Percentiles rank a stretch among this genome's conserved stretches.
Conservation (phyloP, 1,140 invertebrate species). For the Melitaea cinxia region DNA sequence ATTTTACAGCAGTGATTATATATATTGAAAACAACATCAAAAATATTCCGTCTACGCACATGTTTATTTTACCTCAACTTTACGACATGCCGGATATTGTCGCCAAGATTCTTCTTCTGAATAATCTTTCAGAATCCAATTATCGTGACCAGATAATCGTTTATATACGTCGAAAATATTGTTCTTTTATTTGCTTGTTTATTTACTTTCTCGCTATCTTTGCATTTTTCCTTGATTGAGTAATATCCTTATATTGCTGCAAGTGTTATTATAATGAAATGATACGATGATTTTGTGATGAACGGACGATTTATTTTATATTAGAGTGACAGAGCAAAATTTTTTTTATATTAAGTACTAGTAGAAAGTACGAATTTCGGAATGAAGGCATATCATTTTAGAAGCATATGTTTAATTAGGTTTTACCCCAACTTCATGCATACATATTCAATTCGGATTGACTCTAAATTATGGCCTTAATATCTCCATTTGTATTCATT, state of each 20-base stretch:
- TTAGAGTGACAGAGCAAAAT: too few species aligned
- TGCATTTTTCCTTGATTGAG: not conserved
- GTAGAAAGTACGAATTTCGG: too few species aligned
- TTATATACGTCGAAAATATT: not conserved
- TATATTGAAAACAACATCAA: not conserved
- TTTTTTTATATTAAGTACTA: too few species aligned
- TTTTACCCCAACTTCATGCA: too few species aligned
- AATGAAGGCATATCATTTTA: too few species aligned
- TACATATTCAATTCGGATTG: too few species aligned
- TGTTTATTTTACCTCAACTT: constrained; percentile 8
- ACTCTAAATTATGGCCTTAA: too few species aligned
- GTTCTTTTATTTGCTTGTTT: not conserved
- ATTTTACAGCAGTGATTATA: not conserved
- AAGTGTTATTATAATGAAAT: not conserved
- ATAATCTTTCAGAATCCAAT: constrained; percentile 17
- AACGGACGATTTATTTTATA: too few species aligned
- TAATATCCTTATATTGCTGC: not conserved
- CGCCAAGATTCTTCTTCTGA: constrained; percentile 17
- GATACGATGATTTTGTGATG: too few species aligned
- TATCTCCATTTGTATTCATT: too few species aligned
- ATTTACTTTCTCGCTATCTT: not conserved
- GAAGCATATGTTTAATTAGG: too few species aligned
- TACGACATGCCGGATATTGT: constrained; percentile 29
- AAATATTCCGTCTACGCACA: not conserved
- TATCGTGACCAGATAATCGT: constrained; percentile 9